Conservation (phyloP, 2,797 vertebrate genomes). For the Molothrus aeneus region DNA sequence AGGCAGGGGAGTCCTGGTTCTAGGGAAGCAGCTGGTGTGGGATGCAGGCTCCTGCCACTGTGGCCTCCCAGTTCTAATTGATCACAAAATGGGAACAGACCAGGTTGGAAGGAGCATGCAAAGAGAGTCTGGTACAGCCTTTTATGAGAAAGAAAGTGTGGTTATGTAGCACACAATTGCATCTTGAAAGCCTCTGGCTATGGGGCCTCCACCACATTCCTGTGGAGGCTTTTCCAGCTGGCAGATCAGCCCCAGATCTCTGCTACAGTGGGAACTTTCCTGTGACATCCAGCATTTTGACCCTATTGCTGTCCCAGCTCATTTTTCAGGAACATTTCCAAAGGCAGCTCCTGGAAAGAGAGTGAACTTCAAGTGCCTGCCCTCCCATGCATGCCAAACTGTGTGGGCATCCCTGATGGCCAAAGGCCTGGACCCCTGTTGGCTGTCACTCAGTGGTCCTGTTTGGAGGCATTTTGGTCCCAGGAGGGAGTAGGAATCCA, state of each 20-base stretch:
- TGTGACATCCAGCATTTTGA: neutral
- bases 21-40: neutral
- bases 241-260: neutral
- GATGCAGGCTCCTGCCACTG: rapidly evolving
- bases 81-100: neutral
- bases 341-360: neutral
- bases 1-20: neutral
- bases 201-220: neutral
- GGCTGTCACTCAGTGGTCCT: neutral
- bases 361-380: neutral
- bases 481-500: neutral
- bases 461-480: neutral
- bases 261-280: neutral
- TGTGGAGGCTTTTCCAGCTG: neutral
- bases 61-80: neutral
- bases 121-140: neutral
- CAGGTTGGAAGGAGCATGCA: neutral
- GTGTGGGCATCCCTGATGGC: neutral
- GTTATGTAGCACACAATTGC: neutral
- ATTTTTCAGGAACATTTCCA: neutral
- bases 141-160: neutral
- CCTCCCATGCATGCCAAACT: neutral
- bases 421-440: neutral
- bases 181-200: neutral
- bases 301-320: neutral